phyloP scores from a whole-genome alignment of 2,797 vertebrate genomes.

The Lagorchestes hirsutus region DNA sequence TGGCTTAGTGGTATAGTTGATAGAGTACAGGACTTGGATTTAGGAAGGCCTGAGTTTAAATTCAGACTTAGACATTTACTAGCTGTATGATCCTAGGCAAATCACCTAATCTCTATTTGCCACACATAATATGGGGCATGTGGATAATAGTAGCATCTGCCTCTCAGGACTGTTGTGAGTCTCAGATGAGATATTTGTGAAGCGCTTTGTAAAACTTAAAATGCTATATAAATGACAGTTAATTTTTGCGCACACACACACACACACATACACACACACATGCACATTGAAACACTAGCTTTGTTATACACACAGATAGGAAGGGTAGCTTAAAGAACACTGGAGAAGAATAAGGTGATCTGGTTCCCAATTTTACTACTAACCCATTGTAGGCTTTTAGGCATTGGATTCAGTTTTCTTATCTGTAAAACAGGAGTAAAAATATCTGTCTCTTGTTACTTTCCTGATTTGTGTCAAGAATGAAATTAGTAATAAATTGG shows the following conservation, averaged over 20 bases:
- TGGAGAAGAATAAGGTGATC: not conserved
- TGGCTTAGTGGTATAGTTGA: not conserved
- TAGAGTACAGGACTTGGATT: not conserved
- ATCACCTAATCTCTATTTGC: not conserved
- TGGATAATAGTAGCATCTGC: not conserved
- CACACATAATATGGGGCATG: not conserved
- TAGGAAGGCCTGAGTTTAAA: not conserved
- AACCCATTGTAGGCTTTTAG: not conserved
- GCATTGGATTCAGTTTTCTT: not conserved
- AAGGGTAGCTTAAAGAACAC: not conserved
- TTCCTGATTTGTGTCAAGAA: constrained; percentile 1
- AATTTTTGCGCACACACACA: not conserved
- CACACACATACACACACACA: not conserved
- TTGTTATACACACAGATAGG: not conserved
- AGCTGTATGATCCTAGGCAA: not conserved
- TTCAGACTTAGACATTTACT: not conserved
- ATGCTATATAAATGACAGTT: not conserved
- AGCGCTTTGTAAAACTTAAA: not conserved
- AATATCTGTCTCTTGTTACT: constrained; percentile 12
- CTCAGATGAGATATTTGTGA: not conserved
- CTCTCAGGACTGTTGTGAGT: not conserved
- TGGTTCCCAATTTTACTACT: not conserved
- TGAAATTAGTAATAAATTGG: constrained; percentile 28
- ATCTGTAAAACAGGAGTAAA: constrained; percentile 4
- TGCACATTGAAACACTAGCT: not conserved